These are phyloP conservation scores for Crenuchus spilurus DNA, from an alignment of 2,797 vertebrate genomes.

Conservation along the genomic window DNA sequence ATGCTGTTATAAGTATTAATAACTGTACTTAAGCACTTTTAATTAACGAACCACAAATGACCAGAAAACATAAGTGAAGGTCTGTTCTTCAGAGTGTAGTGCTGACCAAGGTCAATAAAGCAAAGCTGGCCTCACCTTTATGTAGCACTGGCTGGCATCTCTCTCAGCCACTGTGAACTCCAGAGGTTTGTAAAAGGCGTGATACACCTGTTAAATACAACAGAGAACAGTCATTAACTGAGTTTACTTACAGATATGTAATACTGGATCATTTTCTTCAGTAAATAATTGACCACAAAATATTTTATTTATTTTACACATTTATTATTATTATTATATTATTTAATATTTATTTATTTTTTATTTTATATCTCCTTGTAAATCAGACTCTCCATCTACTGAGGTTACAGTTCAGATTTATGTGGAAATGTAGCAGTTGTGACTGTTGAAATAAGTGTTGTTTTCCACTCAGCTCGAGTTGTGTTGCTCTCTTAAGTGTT, in stretches of 20 bases:
- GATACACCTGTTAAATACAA: slow-evolving; percentile 83
- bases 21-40: not conserved
- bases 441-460: slow-evolving; percentile 18
- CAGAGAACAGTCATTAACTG: slow-evolving; percentile 1
- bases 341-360: too few relatives aligned
- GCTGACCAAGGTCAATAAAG: too few relatives aligned
- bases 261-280: too few relatives aligned
- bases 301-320: too few relatives aligned
- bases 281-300: too few relatives aligned
- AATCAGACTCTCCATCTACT: not conserved
- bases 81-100: too few relatives aligned
- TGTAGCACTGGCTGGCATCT: slow-evolving; percentile 88
- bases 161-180: slow-evolving; percentile 90
- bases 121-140: slow-evolving; percentile 81
- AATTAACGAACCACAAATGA: not conserved
- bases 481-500: not conserved
- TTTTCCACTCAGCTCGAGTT: not conserved
- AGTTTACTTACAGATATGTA: too few relatives aligned
- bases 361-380: not conserved
- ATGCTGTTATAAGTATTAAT: too few relatives aligned
- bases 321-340: too few relatives aligned
- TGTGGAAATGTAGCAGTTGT: too few relatives aligned
- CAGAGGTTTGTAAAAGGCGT: slow-evolving; percentile 93
- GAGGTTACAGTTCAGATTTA: too few relatives aligned
- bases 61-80: too few relatives aligned